Conservation (phyloP, 2,888 invertebrate genomes). For the Acleris holmiana region DNA sequence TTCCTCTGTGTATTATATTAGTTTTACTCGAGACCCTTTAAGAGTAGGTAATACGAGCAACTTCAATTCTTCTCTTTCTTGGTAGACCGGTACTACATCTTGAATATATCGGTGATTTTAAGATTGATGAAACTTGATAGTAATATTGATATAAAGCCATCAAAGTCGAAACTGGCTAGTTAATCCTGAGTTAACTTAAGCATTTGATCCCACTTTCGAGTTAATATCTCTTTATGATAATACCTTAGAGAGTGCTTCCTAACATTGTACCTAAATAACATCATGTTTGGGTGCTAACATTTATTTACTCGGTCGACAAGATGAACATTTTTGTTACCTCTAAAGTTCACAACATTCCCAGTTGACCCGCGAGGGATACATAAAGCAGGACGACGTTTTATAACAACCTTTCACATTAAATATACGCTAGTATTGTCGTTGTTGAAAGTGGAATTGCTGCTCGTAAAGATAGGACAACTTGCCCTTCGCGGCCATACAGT, state of each 20-base stretch:
- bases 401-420: slow-evolving; percentile 25
- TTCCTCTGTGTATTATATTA: slow-evolving; percentile 14
- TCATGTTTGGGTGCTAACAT: background rate
- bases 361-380: slow-evolving; percentile 22
- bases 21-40: background rate
- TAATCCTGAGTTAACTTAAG: background rate
- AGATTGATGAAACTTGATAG: background rate
- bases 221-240: background rate
- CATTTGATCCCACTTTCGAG: background rate
- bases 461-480: slow-evolving; percentile 55
- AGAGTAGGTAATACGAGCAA: background rate
- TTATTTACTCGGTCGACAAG: slow-evolving; percentile 1
- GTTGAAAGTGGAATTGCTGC: slow-evolving; percentile 55
- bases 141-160: background rate
- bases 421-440: slow-evolving; percentile 40
- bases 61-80: background rate
- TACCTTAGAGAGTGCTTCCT: background rate
- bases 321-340: slow-evolving; percentile 16
- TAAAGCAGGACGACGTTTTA: slow-evolving; percentile 27
- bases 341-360: slow-evolving; percentile 25
- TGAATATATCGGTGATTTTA: background rate
- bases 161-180: background rate
- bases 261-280: background rate
- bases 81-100: background rate
- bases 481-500: slow-evolving; percentile 38